Evolutionary conservation across 2,113 vertebrate species (phyloP).

Genomic region (Anseranas semipalmata): DNA sequence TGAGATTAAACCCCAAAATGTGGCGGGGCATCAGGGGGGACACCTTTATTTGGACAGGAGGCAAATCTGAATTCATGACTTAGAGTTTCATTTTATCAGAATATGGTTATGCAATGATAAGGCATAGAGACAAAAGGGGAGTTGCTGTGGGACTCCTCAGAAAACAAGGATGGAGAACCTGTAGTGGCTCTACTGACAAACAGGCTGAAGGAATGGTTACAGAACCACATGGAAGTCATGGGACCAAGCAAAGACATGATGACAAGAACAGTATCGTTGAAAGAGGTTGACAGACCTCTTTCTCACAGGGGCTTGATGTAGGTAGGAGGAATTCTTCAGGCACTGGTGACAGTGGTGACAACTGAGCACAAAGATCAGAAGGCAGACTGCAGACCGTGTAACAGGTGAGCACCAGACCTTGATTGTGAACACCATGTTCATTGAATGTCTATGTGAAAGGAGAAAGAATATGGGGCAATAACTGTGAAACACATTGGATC

Average conservation of each 20-base stretch:
- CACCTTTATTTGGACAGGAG: not conserved
- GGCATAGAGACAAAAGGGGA: not conserved
- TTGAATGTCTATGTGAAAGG: not conserved
- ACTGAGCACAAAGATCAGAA: not conserved
- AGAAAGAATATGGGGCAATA: not conserved
- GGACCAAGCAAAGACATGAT: not conserved
- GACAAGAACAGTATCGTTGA: not conserved
- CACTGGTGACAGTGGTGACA: not conserved
- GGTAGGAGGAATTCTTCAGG: not conserved
- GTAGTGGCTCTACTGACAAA: not conserved
- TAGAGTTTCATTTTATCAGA: not conserved
- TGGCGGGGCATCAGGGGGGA: not conserved
- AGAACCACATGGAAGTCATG: not conserved
- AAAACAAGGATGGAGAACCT: not conserved
- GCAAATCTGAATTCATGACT: not conserved
- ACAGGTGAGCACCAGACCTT: not conserved
- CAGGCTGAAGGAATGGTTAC: not conserved
- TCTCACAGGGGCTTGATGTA: too few species aligned
- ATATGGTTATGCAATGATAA: not conserved
- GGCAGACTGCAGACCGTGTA: not conserved
- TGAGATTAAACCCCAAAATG: not conserved
- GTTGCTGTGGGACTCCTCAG: not conserved
- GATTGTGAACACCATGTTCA: not conserved
- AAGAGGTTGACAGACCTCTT: not conserved
- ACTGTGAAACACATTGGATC: not conserved